Conservation (phyloP, 2,797 vertebrate genomes). For the Argya squamiceps region DNA sequence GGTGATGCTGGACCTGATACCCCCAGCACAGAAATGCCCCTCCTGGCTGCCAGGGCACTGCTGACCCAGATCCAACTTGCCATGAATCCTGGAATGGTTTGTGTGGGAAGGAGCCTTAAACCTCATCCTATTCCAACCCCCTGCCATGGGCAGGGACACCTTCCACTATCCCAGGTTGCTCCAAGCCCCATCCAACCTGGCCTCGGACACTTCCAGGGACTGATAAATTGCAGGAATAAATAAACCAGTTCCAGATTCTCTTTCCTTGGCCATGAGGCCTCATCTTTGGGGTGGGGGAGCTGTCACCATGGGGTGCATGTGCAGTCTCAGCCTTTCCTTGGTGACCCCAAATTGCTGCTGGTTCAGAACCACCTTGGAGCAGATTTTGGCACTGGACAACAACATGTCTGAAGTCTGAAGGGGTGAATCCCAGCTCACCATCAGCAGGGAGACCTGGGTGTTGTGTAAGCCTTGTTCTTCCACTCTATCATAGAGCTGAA, state of each 20-base stretch:
- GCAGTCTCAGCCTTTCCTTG: not conserved
- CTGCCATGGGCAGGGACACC: not conserved
- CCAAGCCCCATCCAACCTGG: rapidly evolving
- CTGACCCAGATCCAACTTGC: not conserved
- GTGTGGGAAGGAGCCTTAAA: not conserved
- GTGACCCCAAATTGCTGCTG: not conserved
- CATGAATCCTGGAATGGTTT: not conserved
- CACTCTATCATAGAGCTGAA: not conserved
- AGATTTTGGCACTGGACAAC: not conserved
- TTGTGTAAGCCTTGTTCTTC: not conserved
- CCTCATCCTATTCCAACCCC: not conserved
- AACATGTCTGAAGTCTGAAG: not conserved
- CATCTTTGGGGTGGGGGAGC: not conserved
- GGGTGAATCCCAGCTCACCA: not conserved
- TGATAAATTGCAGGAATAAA: not conserved
- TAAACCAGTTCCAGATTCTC: not conserved
- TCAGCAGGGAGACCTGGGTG: not conserved
- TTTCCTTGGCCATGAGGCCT: not conserved
- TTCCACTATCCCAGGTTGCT: rapidly evolving
- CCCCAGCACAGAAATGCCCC: not conserved
- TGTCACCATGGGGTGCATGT: not conserved
- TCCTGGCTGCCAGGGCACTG: not conserved
- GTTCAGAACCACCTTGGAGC: not conserved
- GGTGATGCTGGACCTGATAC: not conserved
- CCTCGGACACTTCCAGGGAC: not conserved